Evolutionary conservation across 2,113 vertebrate species (phyloP).

Genomic region (Oreochromis aureus): DNA sequence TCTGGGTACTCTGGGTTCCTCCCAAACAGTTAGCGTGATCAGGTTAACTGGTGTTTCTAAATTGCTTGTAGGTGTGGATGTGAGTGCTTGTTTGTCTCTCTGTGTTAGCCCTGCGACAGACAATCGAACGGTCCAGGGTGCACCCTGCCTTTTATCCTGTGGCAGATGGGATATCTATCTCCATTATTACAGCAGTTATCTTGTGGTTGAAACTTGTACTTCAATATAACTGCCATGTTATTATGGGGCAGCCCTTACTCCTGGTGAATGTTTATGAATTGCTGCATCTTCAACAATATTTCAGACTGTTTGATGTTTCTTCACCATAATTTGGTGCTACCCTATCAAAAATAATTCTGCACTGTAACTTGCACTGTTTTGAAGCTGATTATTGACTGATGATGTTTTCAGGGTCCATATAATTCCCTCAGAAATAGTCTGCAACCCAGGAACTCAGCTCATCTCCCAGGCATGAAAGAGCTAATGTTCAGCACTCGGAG

Average conservation of each 20-base stretch:
- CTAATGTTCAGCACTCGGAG: neutral
- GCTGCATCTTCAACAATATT: neutral
- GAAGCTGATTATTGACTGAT: neutral
- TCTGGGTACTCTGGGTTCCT: neutral
- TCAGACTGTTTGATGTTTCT: neutral
- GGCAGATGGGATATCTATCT: neutral
- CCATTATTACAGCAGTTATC: neutral
- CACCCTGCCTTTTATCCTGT: neutral
- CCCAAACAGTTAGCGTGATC: neutral
- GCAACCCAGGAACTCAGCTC: neutral
- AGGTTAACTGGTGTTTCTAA: neutral
- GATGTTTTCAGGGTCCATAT: neutral
- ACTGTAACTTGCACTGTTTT: neutral
- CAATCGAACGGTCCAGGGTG: neutral
- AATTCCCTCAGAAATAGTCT: neutral
- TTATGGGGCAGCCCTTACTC: neutral
- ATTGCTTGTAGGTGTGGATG: neutral
- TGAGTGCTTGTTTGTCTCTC: neutral
- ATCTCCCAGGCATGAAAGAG: neutral
- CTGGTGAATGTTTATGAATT: neutral
- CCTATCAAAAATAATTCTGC: neutral
- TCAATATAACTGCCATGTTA: no score
- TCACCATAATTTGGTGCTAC: neutral
- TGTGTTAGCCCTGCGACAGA: neutral
- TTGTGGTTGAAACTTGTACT: neutral